Evolutionary conservation across 2,113 vertebrate species (phyloP).

Genomic region (Channa argus): DNA sequence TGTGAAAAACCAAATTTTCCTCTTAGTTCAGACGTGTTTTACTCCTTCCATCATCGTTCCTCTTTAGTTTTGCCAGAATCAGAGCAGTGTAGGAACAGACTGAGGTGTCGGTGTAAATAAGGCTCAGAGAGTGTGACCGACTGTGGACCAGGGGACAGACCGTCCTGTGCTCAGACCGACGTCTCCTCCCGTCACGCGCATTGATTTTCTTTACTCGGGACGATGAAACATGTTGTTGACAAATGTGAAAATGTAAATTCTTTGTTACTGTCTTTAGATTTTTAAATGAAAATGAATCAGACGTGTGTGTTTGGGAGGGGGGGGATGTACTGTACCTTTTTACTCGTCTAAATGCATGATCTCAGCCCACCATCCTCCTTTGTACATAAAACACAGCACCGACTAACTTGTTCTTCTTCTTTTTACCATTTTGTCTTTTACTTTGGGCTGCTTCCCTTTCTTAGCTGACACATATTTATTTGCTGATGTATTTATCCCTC

Average conservation of each 20-base stretch:
- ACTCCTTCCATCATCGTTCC: too few species aligned
- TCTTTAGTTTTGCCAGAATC: too few species aligned
- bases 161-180: slow-evolving; percentile 48
- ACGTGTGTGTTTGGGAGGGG: background rate
- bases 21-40: too few species aligned
- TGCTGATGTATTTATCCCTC: slow-evolving; percentile 57
- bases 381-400: slow-evolving; percentile 79
- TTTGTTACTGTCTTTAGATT: slow-evolving; percentile 37
- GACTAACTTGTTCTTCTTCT: slow-evolving; percentile 33
- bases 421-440: slow-evolving; percentile 34
- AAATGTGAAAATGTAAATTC: slow-evolving; percentile 63
- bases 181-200: slow-evolving; percentile 47
- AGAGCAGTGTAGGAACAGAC: too few species aligned
- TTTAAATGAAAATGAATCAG: slow-evolving; percentile 24
- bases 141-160: slow-evolving; percentile 28
- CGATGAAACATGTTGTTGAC: background rate
- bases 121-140: background rate
- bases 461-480: slow-evolving; percentile 67
- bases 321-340: background rate
- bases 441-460: slow-evolving; percentile 49
- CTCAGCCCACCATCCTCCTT: slow-evolving; percentile 6
- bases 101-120: slow-evolving; percentile 51
- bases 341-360: slow-evolving; percentile 54
- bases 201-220: slow-evolving; percentile 32
- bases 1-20: too few species aligned